These are phyloP conservation scores for Dasysyrphus albostriatus DNA, from an alignment of 2,888 invertebrate genomes.

Conservation along the genomic window DNA sequence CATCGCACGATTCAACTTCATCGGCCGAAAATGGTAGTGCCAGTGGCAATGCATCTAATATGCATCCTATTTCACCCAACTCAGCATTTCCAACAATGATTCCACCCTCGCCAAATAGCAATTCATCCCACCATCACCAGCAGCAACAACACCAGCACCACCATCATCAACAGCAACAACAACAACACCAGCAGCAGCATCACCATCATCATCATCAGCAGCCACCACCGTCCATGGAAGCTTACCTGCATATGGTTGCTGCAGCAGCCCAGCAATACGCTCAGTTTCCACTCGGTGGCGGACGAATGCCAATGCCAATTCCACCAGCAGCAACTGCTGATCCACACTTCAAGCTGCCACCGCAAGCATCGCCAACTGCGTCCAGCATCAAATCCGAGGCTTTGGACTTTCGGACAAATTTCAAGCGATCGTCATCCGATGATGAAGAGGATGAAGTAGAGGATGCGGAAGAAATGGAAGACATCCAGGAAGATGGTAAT, in stretches of 20 bases:
- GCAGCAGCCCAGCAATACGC: slow-evolving; percentile 91
- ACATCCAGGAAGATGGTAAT: slow-evolving; percentile 84
- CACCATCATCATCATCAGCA: slow-evolving; percentile 79
- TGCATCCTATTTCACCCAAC: slow-evolving; percentile 77
- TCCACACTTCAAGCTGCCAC: slow-evolving; percentile 81
- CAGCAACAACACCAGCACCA: slow-evolving; percentile 86
- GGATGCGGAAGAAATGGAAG: slow-evolving; percentile 86
- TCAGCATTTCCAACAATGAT: slow-evolving; percentile 80
- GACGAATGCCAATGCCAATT: slow-evolving; percentile 86
- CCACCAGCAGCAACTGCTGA: slow-evolving; percentile 87
- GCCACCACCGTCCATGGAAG: slow-evolving; percentile 92
- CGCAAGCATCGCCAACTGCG: slow-evolving; percentile 83
- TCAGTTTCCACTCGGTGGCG: slow-evolving; percentile 86
- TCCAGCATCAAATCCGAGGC: slow-evolving; percentile 87
- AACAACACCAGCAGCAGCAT: slow-evolving; percentile 86
- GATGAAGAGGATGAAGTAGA: slow-evolving; percentile 85
- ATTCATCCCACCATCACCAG: slow-evolving; percentile 81
- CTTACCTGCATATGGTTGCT: slow-evolving; percentile 90
- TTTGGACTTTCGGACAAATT: slow-evolving; percentile 93
- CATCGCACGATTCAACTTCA: slow-evolving; percentile 90
- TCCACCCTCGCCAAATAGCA: slow-evolving; percentile 67
- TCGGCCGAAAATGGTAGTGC: slow-evolving; percentile 86
- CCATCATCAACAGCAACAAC: slow-evolving; percentile 86
- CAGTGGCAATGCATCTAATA: slow-evolving; percentile 68
- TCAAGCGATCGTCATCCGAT: slow-evolving; percentile 85